Evolutionary conservation across 1,140 invertebrate genomes (phyloP).

Genomic region (Marisa cornuarietis): DNA sequence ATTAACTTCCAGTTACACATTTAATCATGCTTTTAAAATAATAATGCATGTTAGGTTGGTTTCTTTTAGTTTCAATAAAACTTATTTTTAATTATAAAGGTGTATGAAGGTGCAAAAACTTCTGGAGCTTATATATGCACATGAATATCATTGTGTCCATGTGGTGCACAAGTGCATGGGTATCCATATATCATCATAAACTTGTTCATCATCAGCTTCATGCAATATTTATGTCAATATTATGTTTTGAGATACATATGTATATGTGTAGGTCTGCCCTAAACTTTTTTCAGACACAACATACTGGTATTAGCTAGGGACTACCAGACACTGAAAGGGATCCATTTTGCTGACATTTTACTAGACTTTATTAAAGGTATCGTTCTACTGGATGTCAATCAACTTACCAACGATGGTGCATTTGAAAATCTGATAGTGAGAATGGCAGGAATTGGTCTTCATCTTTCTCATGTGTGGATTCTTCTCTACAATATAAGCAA

Average conservation of each 20-base stretch:
- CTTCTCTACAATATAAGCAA: conserved; percentile 3
- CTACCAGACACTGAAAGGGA: neutral
- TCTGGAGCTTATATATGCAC: too few relatives aligned
- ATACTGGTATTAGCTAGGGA: conserved; percentile 16
- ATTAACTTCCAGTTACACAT: too few relatives aligned
- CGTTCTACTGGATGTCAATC: conserved; percentile 1
- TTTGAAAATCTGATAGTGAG: conserved; percentile 9
- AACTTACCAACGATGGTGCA: conserved; percentile 5
- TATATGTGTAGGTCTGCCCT: neutral
- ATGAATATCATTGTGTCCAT: too few relatives aligned
- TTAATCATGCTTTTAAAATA: too few relatives aligned
- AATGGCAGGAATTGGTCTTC: conserved; percentile 13
- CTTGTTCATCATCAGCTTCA: too few relatives aligned
- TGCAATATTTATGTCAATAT: too few relatives aligned
- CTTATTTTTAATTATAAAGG: neutral
- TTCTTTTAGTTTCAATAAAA: neutral
- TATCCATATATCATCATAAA: too few relatives aligned
- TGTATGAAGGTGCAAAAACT: too few relatives aligned
- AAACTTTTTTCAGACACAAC: conserved; percentile 11
- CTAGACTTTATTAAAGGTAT: conserved; percentile 5
- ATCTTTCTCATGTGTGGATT: conserved; percentile 14
- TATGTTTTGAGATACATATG: too few relatives aligned
- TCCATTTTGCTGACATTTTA: conserved; percentile 17
- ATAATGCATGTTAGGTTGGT: too few relatives aligned
- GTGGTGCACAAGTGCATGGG: too few relatives aligned